These are phyloP conservation scores for Melanostoma scalare DNA, from an alignment of 2,888 invertebrate genomes.

Conservation along the genomic window DNA sequence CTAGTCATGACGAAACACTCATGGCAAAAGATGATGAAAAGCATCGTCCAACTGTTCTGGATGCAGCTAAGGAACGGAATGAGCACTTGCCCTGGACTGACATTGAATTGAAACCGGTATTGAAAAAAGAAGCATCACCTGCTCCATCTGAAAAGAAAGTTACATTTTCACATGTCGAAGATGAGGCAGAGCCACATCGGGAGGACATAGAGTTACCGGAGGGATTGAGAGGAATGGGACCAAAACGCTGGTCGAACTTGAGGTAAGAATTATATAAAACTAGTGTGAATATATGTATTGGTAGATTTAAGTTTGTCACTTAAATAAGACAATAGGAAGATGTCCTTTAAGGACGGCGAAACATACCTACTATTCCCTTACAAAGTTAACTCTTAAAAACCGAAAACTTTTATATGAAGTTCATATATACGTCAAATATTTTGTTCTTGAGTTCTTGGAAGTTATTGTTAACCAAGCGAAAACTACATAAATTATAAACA, in stretches of 20 bases:
- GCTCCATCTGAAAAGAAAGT: constrained; percentile 82
- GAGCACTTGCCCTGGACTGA: constrained; percentile 67
- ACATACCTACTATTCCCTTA: no score
- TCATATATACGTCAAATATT: no score
- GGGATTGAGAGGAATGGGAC: constrained; percentile 77
- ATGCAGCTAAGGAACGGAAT: constrained; percentile 41
- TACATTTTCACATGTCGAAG: constrained; percentile 83
- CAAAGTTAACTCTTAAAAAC: no score
- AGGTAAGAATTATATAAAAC: constrained; percentile 80
- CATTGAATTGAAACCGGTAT: constrained; percentile 78
- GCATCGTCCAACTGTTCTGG: constrained; percentile 53
- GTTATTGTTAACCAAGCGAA: no score
- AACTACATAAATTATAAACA: no score
- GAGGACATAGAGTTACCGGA: constrained; percentile 81
- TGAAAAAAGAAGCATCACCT: constrained; percentile 82
- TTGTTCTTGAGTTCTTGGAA: no score
- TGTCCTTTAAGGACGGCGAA: no score
- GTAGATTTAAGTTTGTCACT: no score
- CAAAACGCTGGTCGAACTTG: constrained; percentile 81
- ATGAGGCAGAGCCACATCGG: constrained; percentile 80
- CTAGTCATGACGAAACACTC: constrained; percentile 65
- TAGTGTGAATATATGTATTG: no score
- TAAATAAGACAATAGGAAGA: no score
- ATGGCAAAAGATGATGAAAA: constrained; percentile 52
- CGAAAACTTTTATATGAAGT: no score